These are phyloP conservation scores for Turritopsis dohrnii DNA, from an alignment of 30 jellyfish, hydroid and myxozoan genomes.

Conservation along the genomic window DNA sequence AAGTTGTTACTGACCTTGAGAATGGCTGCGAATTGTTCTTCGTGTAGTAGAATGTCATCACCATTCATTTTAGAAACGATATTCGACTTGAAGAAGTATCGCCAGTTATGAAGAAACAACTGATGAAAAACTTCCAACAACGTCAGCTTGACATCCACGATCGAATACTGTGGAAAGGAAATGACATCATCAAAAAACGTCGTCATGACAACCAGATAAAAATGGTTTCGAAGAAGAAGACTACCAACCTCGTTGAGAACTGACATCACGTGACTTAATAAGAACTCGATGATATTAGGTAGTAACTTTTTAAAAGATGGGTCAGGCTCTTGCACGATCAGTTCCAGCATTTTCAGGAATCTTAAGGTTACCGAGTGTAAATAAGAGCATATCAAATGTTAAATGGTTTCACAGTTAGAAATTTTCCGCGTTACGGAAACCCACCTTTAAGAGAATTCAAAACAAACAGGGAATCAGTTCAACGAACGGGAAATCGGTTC, in stretches of 20 bases:
- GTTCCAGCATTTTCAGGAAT: slow-evolving; percentile 79
- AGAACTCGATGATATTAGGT: slow-evolving; percentile 66
- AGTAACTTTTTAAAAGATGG: slow-evolving; percentile 82
- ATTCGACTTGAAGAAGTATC: slow-evolving; percentile 85
- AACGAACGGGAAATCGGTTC: no score
- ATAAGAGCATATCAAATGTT: no score
- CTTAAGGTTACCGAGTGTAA: slow-evolving; percentile 17
- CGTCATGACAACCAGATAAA: background rate
- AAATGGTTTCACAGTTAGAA: no score
- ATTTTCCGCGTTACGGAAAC: no score
- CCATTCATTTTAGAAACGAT: slow-evolving; percentile 82
- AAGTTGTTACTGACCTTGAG: slow-evolving; percentile 73
- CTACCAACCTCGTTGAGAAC: slow-evolving; percentile 58
- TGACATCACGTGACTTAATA: slow-evolving; percentile 56
- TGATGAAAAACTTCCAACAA: slow-evolving; percentile 79
- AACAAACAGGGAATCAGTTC: no score
- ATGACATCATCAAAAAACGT: background rate
- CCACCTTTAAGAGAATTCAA: no score
- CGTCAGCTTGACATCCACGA: slow-evolving; percentile 67
- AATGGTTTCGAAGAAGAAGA: background rate
- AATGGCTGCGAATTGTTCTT: slow-evolving; percentile 62
- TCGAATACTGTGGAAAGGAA: slow-evolving; percentile 37
- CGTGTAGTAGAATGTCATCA: slow-evolving; percentile 72
- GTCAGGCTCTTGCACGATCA: slow-evolving; percentile 94
- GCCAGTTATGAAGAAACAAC: slow-evolving; percentile 87